Conservation (phyloP, 2,888 invertebrate genomes). For the Agapostemon virescens region DNA sequence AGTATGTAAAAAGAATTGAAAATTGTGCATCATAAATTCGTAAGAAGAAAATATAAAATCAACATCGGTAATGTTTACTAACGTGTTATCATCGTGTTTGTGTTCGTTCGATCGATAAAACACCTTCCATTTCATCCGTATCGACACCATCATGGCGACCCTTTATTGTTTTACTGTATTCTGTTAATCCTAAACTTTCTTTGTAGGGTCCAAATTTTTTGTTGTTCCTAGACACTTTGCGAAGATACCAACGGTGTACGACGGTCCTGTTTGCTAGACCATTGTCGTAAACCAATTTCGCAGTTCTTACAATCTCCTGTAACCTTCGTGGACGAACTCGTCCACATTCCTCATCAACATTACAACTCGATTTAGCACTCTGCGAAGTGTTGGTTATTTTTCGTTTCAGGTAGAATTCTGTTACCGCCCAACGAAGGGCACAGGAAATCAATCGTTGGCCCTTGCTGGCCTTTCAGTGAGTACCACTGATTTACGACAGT, state of each 20-base stretch:
- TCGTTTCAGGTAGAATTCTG: constrained; percentile 51
- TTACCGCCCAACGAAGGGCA: constrained; percentile 47
- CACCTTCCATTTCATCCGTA: background rate
- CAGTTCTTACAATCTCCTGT: background rate
- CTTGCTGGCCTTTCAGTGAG: constrained; percentile 48
- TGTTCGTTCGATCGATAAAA: background rate
- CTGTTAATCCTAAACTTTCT: background rate
- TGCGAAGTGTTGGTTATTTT: constrained; percentile 30
- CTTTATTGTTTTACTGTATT: background rate
- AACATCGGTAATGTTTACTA: background rate
- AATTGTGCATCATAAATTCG: background rate
- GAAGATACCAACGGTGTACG: background rate
- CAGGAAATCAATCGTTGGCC: constrained; percentile 47
- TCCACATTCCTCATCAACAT: background rate
- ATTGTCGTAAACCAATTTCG: background rate
- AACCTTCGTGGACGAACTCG: background rate
- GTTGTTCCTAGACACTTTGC: background rate
- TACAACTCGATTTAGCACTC: background rate
- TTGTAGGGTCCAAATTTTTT: background rate
- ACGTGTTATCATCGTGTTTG: background rate
- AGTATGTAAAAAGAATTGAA: background rate
- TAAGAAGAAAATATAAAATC: background rate
- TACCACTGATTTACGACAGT: constrained; percentile 49
- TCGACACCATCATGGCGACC: background rate
- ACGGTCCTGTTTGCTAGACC: background rate